phyloP scores from a whole-genome alignment of 1,140 invertebrate species.

The Drosophila sucinea region DNA sequence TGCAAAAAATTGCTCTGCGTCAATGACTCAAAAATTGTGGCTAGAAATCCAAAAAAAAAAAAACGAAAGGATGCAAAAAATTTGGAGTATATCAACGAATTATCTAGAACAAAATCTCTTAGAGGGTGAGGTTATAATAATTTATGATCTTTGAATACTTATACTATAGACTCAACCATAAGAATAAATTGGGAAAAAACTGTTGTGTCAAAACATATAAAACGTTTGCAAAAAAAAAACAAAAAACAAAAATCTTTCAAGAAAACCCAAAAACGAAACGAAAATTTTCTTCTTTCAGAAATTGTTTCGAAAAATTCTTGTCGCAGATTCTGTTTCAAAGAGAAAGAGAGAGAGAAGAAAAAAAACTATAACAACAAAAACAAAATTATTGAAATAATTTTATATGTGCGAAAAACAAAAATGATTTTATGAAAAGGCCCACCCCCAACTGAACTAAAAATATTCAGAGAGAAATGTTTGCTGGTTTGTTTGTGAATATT shows the following conservation, averaged over 20 bases:
- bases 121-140: neutral
- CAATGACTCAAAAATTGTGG: constrained; percentile 70
- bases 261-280: constrained; percentile 7
- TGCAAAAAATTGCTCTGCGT: constrained; percentile 78
- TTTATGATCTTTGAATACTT: constrained; percentile 7
- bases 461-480: constrained; percentile 36
- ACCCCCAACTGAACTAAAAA: constrained; percentile 30
- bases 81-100: constrained; percentile 15
- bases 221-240: neutral
- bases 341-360: constrained; percentile 25
- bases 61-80: constrained; percentile 34
- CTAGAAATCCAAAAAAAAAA: neutral
- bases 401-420: constrained; percentile 60
- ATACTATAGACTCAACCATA: neutral
- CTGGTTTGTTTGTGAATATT: constrained; percentile 59
- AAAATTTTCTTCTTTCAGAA: constrained; percentile 31
- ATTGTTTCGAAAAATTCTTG: constrained; percentile 61
- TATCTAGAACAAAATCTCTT: constrained; percentile 40
- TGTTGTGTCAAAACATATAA: constrained; percentile 11
- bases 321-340: constrained; percentile 74
- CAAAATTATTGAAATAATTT: constrained; percentile 67
- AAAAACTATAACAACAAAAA: constrained; percentile 25
- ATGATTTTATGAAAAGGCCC: constrained; percentile 21
- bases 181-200: neutral
- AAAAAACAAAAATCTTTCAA: neutral